A percentile compares a stretch with the other conserved stretches of the same genome.
Conservation (phyloP, 2,113 vertebrate genomes). For the Erythrolamprus reginae region DNA sequence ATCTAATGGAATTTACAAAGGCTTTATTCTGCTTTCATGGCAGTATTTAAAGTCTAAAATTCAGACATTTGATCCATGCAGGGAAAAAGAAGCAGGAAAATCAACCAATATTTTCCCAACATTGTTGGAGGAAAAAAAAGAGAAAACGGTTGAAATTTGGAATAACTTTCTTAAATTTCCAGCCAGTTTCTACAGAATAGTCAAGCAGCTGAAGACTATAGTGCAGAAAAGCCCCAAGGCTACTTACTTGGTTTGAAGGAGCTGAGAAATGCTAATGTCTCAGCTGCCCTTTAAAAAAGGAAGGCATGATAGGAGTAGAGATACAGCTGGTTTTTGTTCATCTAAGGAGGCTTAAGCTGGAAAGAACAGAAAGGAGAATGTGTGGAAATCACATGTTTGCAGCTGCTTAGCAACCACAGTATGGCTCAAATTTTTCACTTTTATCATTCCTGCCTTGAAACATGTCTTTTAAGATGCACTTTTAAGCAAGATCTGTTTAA, state of each 20-base stretch:
- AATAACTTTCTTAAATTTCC: neutral
- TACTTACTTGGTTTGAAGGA: neutral
- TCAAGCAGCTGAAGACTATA: neutral
- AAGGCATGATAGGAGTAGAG: neutral
- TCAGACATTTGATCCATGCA: neutral
- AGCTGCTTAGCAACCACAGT: neutral
- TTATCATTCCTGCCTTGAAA: neutral
- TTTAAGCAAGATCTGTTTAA: neutral
- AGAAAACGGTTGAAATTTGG: neutral
- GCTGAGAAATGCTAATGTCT: neutral
- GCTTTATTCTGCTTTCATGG: neutral
- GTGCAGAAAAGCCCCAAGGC: neutral
- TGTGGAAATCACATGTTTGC: neutral
- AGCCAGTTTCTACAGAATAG: neutral
- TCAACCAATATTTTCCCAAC: neutral
- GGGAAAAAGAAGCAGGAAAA: neutral
- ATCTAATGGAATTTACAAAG: neutral
- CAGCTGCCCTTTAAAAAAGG: neutral
- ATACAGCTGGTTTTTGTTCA: neutral
- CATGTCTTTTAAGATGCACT: neutral
- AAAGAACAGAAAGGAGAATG: neutral
- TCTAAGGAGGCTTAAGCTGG: neutral
- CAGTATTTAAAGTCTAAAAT: neutral
- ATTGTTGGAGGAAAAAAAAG: neutral
- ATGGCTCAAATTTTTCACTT: neutral